Evolutionary conservation across 2,888 invertebrate species (phyloP), one percentile per base, ranked within the genome.

Genomic region (Tortricodes alternella): DNA sequence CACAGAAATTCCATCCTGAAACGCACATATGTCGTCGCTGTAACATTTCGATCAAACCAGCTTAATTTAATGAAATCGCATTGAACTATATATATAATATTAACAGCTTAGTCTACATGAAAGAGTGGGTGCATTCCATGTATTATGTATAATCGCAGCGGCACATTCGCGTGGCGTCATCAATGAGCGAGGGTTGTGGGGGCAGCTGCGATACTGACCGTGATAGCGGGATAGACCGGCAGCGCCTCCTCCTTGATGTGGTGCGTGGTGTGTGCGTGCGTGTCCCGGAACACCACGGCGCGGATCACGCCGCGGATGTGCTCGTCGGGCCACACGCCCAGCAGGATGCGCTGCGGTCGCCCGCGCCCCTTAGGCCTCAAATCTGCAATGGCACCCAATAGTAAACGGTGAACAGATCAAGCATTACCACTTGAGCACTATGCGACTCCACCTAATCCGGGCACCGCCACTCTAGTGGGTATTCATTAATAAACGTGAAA

Each of bases 271-370:
- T 92, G 93, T 41, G 92, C 86, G 79, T 92, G 92, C 9, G 95
- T 94, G 89, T 97, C 97, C 71, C 97, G 93, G 92, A 97, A 97
- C 59, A 97, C 97, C 50, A 97, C 97, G 57, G 97, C 96, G 73
- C 97, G 93, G 75, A 97, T 97, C 52, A 97, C 97, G 62, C 96
- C 96, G 77, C 96, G 95, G 82, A 97, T 97, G 86, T 97, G 97
- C 80, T 97, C 97, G 85, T 97, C 97, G 7, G 97, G 97, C 97
- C 97, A 97, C 60, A 97, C 96, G 61, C 97, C 97, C 66, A 97
- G 91, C 66, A 97, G 91, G 80, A 97, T 97, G 78, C 97, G 93
- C 81, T 97, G 97, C 18, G 97, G 97, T 65, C 97, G 91, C 24
- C 97, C 97, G 73, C 97, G 93, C 46, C 97, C 97, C 86, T 97